Conservation (phyloP, 2,888 invertebrate genomes). For the Cephus runcator region DNA sequence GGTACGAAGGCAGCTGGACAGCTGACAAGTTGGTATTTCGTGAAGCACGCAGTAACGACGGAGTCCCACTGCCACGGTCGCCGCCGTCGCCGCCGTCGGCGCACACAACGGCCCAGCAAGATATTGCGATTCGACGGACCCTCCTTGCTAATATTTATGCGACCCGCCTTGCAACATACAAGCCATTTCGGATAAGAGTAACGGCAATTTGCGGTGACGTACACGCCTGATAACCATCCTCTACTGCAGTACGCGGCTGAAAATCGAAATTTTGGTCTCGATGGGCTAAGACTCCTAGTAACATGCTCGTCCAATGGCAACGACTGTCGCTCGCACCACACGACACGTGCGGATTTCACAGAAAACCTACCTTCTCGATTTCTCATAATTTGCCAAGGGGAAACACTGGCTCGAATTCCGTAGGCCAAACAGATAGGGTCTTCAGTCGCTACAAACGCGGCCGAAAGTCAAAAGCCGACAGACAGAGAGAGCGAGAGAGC, state of each 20-base stretch:
- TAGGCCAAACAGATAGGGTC: background rate
- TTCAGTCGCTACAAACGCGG: background rate
- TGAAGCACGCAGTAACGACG: too few relatives aligned
- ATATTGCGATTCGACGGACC: background rate
- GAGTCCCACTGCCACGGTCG: background rate
- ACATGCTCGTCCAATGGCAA: background rate
- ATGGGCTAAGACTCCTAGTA: background rate
- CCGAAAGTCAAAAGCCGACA: background rate
- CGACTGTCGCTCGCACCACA: background rate
- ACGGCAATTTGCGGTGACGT: constrained; percentile 12
- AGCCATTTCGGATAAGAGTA: constrained; percentile 31
- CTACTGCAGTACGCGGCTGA: background rate
- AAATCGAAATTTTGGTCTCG: background rate
- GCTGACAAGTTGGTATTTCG: background rate
- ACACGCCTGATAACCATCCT: background rate
- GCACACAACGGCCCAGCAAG: background rate
- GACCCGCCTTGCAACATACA: constrained; percentile 33
- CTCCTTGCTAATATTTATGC: constrained; percentile 23
- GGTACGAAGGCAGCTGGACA: background rate
- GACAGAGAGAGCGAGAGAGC: background rate
- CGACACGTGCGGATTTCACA: background rate
- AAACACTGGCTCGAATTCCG: background rate
- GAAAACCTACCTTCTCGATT: background rate
- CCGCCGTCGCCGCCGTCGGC: background rate
- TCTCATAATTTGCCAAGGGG: background rate